Evolutionary conservation across 2,888 invertebrate genomes (phyloP).

Genomic region (Eristalis intricaria): DNA sequence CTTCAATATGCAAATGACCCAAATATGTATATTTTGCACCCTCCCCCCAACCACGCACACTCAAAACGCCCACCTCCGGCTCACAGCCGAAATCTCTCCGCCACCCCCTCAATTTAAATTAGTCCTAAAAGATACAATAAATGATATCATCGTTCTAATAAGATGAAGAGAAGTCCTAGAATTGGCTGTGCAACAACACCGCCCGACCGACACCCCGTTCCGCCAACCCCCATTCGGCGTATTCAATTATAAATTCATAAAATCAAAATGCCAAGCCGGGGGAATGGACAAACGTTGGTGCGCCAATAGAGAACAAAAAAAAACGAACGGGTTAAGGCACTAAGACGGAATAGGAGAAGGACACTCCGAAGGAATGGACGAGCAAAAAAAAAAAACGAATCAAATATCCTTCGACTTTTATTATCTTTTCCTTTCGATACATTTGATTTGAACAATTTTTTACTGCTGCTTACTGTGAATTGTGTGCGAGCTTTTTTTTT

Average conservation of each 20-base stretch:
- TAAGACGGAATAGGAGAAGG: not conserved
- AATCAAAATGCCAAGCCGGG: constrained; percentile 53
- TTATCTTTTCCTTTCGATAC: constrained; percentile 31
- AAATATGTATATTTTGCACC: not conserved
- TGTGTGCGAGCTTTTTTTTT: constrained; percentile 28
- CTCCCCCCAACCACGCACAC: not conserved
- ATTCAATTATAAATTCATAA: constrained; percentile 64
- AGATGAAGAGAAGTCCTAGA: constrained; percentile 16
- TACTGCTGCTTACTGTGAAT: constrained; percentile 28
- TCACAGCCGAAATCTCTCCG: not conserved
- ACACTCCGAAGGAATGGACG: not conserved
- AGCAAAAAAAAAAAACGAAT: constrained; percentile 1
- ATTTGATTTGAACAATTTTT: constrained; percentile 36
- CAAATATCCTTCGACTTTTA: constrained; percentile 43
- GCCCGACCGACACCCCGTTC: not conserved
- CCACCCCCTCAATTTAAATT: constrained; percentile 9
- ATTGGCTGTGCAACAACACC: constrained; percentile 25
- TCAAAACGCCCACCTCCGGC: not conserved
- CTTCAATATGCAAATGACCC: constrained; percentile 33
- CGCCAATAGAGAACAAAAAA: not conserved
- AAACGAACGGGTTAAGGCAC: constrained; percentile 15
- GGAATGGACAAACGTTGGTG: not conserved
- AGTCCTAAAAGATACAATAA: constrained; percentile 22
- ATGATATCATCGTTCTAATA: constrained; percentile 42
- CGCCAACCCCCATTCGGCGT: not conserved